Evolutionary conservation across 2,888 invertebrate species (phyloP).

Genomic region (Erebia epiphron): DNA sequence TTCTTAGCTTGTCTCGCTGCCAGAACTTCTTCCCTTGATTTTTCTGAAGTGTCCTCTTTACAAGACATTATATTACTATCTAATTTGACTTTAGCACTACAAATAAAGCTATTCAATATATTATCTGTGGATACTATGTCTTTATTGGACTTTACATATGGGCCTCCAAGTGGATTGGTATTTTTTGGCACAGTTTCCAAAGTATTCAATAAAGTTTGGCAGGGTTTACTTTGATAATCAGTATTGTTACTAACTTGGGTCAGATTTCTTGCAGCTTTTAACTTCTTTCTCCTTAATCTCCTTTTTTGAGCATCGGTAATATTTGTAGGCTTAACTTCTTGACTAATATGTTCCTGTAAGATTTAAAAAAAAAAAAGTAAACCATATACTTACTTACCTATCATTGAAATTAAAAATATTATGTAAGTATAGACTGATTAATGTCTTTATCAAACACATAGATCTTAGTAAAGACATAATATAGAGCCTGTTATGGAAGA

Average conservation of each 20-base stretch:
- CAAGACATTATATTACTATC: constrained; percentile 52
- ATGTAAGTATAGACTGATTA: background rate
- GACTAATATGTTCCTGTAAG: constrained; percentile 25
- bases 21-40: constrained; percentile 62
- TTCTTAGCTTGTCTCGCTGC: constrained; percentile 76
- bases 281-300: constrained; percentile 57
- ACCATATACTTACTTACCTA: background rate
- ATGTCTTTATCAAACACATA: background rate
- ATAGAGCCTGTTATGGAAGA: no score
- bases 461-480: no score
- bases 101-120: constrained; percentile 8
- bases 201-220: background rate
- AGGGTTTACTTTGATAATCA: constrained; percentile 9
- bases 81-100: constrained; percentile 37
- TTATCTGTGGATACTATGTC: constrained; percentile 2
- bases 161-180: background rate
- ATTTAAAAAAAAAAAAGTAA: background rate
- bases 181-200: constrained; percentile 10
- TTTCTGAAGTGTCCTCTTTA: constrained; percentile 48
- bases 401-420: background rate
- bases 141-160: background rate
- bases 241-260: constrained; percentile 23
- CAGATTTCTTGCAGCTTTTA: constrained; percentile 45
- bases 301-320: constrained; percentile 54
- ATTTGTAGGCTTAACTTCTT: constrained; percentile 26